Evolutionary conservation across 2,888 invertebrate genomes (phyloP).

Genomic region (Schizotus pectinicornis): DNA sequence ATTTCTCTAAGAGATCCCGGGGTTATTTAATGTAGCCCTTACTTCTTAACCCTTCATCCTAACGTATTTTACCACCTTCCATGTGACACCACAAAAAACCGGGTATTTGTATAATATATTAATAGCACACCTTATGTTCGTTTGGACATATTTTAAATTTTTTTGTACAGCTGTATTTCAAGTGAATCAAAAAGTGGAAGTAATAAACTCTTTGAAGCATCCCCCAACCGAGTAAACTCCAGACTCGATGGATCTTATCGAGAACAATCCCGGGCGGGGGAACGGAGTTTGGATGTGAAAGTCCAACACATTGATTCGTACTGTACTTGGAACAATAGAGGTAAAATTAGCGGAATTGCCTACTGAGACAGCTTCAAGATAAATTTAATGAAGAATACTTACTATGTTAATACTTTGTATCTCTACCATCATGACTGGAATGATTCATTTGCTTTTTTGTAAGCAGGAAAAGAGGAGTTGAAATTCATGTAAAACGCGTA

Average conservation of each 20-base stretch:
- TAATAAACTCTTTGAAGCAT: slow-evolving; percentile 17
- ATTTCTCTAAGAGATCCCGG: slow-evolving; percentile 3
- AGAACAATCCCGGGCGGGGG: no score
- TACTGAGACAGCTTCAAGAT: slow-evolving; percentile 17
- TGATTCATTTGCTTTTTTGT: no score
- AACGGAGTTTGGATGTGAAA: slow-evolving; percentile 9
- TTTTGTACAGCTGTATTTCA: slow-evolving; percentile 18
- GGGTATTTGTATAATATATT: slow-evolving; percentile 21
- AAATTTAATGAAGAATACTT: slow-evolving; percentile 6
- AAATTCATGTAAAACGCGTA: no score
- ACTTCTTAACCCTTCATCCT: slow-evolving; percentile 27
- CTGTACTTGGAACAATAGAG: slow-evolving; percentile 12
- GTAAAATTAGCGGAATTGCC: slow-evolving; percentile 25
- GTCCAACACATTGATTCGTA: slow-evolving; percentile 3
- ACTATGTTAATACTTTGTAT: slow-evolving; percentile 17
- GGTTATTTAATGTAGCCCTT: slow-evolving; percentile 18
- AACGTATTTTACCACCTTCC: slow-evolving; percentile 37
- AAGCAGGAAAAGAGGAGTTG: no score
- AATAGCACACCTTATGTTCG: slow-evolving; percentile 22
- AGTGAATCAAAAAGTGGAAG: slow-evolving; percentile 17
- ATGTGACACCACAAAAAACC: slow-evolving; percentile 35
- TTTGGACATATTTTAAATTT: slow-evolving; percentile 10
- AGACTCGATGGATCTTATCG: no score
- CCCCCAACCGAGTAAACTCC: no score
- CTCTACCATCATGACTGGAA: background rate